Evolutionary conservation across 1,140 invertebrate genomes (phyloP), one percentile per base, ranked within the genome.

Genomic region (Gryllus bimaculatus): DNA sequence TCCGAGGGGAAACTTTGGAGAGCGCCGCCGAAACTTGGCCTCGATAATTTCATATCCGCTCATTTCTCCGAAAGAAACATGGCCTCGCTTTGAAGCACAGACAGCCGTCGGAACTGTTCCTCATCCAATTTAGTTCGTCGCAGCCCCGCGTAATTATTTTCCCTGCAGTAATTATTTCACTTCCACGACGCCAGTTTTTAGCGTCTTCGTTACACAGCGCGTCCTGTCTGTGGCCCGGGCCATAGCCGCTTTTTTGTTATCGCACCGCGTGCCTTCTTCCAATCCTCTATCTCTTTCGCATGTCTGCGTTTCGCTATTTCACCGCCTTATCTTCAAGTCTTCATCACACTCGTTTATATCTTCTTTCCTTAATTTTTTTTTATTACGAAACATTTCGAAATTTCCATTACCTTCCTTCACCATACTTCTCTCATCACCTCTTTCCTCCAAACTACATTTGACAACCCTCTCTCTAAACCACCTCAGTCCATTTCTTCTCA

Each of bases 141-240:
- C 7, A 39, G 26, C 26, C 26, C 26, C 26, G 26, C 54, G 54
- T 66, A 66, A 66, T 66, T 66, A 66, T 66, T 66, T 66, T 66
- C 54, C 54, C 10, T 13, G 54, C 54, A 13, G 54, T 66, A 66
- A 66, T 66, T 66, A 66, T 66, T 66, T 66, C 54, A 66, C 54
- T 66, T 66, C 54, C 54, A 66, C 10, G 54, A 66, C 54, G 54
- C 54, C 54, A 66, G 2, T 66, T 66, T 66, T 66, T 66, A 66
- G 54, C 54, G 54, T 66, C 54, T 66, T 66, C 54, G 54, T 66
- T 66, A 66, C 54, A 66, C 54, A 66, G 54, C 54, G 54, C 54
- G 54, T 66, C 26, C 26, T 39, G 26, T 39, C 26, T 39, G 26
- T 39, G 26, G 26, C 26, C 26, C 54, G 54, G 18, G 54, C 54